Base-by-base conservation (phyloP, 2,888 invertebrate species). In the Archaeoteleia sp. region DNA sequence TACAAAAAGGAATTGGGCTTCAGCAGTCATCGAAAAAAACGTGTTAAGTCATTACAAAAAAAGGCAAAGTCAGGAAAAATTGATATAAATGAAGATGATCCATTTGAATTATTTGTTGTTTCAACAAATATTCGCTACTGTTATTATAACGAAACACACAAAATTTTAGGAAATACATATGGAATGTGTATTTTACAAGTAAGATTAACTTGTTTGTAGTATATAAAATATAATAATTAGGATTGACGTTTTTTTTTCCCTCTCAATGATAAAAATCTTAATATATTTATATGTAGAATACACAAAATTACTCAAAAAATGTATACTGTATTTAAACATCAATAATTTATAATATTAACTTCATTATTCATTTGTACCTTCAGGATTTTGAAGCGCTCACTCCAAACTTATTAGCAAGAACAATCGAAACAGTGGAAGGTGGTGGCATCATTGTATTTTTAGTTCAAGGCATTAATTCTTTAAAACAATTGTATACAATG, bases 361-460 rank as follows among this genome's bases (percentile, higher is more conserved):
- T n/a, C n/a, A n/a, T n/a, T n/a, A n/a, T n/a, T n/a, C n/a, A 23
- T 23, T 73, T 46, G 53, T 67, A 77, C 35, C 67, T 81, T 1
- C 85, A 95, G 92, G 97, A 98, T 83, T 98, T 97, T 87, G 98
- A 99, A 88, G 98, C 98, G 0, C 84, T 99, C 0, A 98, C 98
- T 1, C 98, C 99, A 0, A 99, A 99, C 87, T 87, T 98, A 67
- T 88, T 99, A 81, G 98, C 98, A 0, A 89, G 98, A 49, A 98
- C 98, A 0, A 90, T 99, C 71, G 99, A 99, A 88, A 99, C 99
- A 0, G 96, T 99, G 0, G 97, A 98, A 87, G 99, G 98, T 13
- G 96, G 96, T 51, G 96, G 96, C n/a, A 88, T 98, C 0, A 90
- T 99, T 53, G 91, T n/a, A n/a, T n/a, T n/a, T n/a, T n/a, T n/a